Base-by-base conservation (phyloP, 2,888 invertebrate genomes). In the Eupsilia transversa region DNA sequence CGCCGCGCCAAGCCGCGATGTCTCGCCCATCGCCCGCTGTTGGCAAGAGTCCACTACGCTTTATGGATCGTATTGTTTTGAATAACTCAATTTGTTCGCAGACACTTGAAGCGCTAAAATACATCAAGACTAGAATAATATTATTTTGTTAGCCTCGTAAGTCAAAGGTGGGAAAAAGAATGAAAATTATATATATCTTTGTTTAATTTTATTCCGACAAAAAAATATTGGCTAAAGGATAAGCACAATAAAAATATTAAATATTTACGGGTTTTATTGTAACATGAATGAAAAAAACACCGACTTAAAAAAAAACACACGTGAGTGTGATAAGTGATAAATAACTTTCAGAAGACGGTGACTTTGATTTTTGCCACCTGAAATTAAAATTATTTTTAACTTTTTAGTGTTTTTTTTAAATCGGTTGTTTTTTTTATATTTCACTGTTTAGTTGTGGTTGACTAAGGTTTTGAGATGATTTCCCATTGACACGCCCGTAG, bases 21-120 rank as follows among this genome's bases (percentile, higher is more conserved):
- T 41, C 56, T 71, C 82, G 60, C 71, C 78, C 68, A 63, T 75
- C 65, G 74, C 74, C 79, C 65, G 73, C 72, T 69, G 46, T 78
- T 74, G 65, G 71, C 76, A 71, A 63, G 52, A 76, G 80, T 80
- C 80, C 81, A 80, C 86, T 84, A 65, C 72, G 68, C 70, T 80
- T 78, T 81, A 85, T 72, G 43, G 66, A 74, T 80, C 63, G 75
- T 77, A 83, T 88, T 86, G 85, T 86, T 87, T 87, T 82, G 71
- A 89, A 87, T 86, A 83, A 79, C 83, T 86, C 52, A 72, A 79
- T 82, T 79, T 72, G 46, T 56, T 69, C 33, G 33, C 54, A 76
- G 66, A 70, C 41, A 43, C 43, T 46, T 65, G 33, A 49, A 65
- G 12, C n/a, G 4, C 60, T 46, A 35, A 35, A 60, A 82, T 33